Evolutionary conservation across 1,140 invertebrate species (phyloP).

Genomic region (Coenobita brevimanus): DNA sequence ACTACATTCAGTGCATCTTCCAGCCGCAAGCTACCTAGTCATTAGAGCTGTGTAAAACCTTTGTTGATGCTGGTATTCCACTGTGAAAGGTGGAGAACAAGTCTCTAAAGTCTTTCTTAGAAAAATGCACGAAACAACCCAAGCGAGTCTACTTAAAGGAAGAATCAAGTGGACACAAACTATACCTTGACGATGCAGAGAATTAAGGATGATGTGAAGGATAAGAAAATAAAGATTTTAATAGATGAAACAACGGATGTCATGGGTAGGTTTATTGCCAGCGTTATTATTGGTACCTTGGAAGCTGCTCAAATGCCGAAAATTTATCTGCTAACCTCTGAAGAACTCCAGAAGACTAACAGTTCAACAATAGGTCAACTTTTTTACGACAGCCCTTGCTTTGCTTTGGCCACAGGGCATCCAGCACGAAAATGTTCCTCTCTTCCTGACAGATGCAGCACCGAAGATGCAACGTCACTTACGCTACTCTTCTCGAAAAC

Average conservation of each 20-base stretch:
- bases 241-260: too few species aligned
- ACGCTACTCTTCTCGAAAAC: too few species aligned
- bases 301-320: too few species aligned
- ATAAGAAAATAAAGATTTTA: conserved; percentile 48
- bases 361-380: conserved; percentile 38
- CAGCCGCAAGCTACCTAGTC: conserved; percentile 13
- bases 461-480: too few species aligned
- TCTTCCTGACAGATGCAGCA: conserved; percentile 71
- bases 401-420: conserved; percentile 27
- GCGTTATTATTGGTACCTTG: conserved; percentile 44
- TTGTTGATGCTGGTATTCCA: conserved; percentile 23
- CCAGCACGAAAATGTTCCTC: conserved; percentile 70
- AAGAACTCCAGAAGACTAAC: conserved; percentile 32
- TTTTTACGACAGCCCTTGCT: conserved; percentile 30
- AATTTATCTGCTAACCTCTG: not conserved
- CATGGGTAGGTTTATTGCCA: conserved; percentile 55
- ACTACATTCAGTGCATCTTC: not conserved
- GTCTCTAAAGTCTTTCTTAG: not conserved
- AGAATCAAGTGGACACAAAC: conserved; percentile 8
- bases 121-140: too few species aligned
- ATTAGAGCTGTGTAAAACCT: not conserved
- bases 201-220: too few species aligned
- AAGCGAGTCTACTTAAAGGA: too few species aligned
- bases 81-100: conserved; percentile 1
- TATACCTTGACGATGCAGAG: conserved; percentile 9